A percentile compares a stretch with the other conserved stretches of the same genome.
phyloP scores from a whole-genome alignment of 1,140 invertebrate species.

The Aphelenchoides fujianensis region DNA sequence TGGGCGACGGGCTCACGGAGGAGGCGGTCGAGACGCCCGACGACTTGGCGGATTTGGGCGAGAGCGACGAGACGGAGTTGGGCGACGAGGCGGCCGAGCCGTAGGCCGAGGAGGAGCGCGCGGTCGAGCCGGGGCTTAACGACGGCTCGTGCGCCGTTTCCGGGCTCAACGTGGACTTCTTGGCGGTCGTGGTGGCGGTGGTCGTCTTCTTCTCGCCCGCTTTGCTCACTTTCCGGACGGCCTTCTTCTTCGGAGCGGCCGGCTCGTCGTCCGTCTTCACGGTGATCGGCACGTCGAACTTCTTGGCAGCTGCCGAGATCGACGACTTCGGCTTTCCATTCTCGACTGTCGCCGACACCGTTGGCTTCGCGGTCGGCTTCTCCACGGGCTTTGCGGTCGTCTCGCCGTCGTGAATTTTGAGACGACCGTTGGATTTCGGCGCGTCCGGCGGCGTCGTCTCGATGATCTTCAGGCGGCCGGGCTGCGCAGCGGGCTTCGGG shows the following conservation, averaged over 20 bases:
- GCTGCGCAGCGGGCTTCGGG: neutral
- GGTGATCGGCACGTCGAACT: conserved; percentile 4
- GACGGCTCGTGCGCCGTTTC: neutral
- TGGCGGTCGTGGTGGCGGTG: neutral
- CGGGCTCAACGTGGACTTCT: conserved; percentile 4
- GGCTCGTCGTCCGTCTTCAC: conserved; percentile 7
- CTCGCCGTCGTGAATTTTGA: conserved; percentile 19
- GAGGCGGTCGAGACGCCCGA: conserved; percentile 18
- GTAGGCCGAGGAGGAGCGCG: conserved; percentile 12
- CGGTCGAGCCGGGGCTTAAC: conserved; percentile 7
- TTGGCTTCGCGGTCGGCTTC: too few relatives aligned
- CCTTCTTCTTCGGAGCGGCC: neutral
- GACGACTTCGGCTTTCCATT: neutral
- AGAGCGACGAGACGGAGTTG: neutral
- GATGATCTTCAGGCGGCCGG: conserved; percentile 12
- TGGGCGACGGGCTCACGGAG: conserved; percentile 13
- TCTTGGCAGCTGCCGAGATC: neutral
- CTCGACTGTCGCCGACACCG: neutral
- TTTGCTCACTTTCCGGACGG: neutral
- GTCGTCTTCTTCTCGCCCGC: neutral
- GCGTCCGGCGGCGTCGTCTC: conserved; percentile 3
- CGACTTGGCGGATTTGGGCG: neutral
- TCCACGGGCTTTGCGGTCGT: neutral
- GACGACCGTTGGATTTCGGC: neutral
- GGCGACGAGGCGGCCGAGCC: neutral